Base-by-base conservation (phyloP, 2,888 invertebrate genomes). In the Apantesis nais region DNA sequence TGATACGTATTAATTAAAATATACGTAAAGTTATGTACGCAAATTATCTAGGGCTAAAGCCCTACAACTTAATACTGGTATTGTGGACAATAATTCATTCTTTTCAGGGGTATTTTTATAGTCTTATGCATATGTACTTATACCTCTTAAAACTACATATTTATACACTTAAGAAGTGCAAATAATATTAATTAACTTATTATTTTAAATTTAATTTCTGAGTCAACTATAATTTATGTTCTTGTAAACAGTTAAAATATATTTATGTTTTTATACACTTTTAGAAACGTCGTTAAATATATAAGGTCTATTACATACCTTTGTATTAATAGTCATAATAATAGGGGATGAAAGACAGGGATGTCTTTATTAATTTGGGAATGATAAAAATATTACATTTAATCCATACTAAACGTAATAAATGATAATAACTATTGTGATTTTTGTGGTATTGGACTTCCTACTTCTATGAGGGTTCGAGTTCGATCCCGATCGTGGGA, bases 221-320 rank as follows among this genome's bases (percentile, higher is more conserved):
- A 25, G 25, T 55, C 14, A 25, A 55, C 11, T 55, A 55, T 25
- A 12, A 25, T 58, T 29, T 16, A 58, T 14, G 16, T 19, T 8
- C 22, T 2, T 3, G 19, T 22, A 22, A 22, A 62, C 11, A n/a
- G 22, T 22, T 2, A 11, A n/a, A 62, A 22, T n/a, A 37, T 8
- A 22, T 9, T 22, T 22, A 19, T 34, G 12, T 48, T 64, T 44
- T 29, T 48, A 48, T 64, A 31, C 29, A 25, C 5, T 29, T 0
- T 64, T 29, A 63, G 44, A 31, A 31, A 63, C 25, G n/a, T 62
- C n/a, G 37, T 62, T n/a, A 62, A 41, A 3, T n/a, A 14, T 62
- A 3, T n/a, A n/a, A 14, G 29, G 25, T 41, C 12, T 29, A 2
- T 41, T 63, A 1, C 39, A 63, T 29, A 41, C 16, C n/a, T 4